A percentile compares a stretch with the other conserved stretches of the same genome.
Conservation (phyloP, 2,113 vertebrate species). For the Indicator maculatus region DNA sequence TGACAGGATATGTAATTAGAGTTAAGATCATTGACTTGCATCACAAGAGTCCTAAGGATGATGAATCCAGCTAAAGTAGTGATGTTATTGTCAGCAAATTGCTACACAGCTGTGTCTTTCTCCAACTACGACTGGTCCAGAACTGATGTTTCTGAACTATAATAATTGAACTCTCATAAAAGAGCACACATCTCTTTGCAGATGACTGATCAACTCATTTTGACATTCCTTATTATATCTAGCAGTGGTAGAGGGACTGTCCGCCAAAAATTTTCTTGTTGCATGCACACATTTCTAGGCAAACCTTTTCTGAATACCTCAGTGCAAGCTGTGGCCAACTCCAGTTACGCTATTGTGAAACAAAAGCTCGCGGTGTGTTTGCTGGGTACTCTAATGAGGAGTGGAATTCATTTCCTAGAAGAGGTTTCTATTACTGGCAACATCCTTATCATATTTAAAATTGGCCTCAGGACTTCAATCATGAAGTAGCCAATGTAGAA, state of each 20-base stretch:
- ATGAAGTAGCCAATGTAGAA: neutral
- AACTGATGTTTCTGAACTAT: neutral
- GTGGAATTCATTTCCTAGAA: neutral
- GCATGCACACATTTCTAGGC: neutral
- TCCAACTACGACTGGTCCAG: neutral
- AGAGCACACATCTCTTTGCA: neutral
- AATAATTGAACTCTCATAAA: neutral
- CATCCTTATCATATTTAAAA: slow-evolving; percentile 20
- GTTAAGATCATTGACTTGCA: neutral
- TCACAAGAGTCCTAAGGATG: neutral
- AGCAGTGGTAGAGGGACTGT: neutral
- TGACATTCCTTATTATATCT: neutral
- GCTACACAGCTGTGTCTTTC: neutral
- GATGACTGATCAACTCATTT: neutral
- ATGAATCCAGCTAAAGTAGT: neutral
- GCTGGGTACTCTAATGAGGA: neutral
- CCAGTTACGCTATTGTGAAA: neutral
- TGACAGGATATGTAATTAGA: neutral
- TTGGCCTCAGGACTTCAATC: neutral
- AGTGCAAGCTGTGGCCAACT: neutral
- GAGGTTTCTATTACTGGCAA: slow-evolving; percentile 22
- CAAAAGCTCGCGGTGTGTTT: neutral
- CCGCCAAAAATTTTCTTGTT: neutral
- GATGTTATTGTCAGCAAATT: neutral
- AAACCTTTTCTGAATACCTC: neutral